phyloP scores from a whole-genome alignment of 2,888 invertebrate species.

The Aporophyla nigra region DNA sequence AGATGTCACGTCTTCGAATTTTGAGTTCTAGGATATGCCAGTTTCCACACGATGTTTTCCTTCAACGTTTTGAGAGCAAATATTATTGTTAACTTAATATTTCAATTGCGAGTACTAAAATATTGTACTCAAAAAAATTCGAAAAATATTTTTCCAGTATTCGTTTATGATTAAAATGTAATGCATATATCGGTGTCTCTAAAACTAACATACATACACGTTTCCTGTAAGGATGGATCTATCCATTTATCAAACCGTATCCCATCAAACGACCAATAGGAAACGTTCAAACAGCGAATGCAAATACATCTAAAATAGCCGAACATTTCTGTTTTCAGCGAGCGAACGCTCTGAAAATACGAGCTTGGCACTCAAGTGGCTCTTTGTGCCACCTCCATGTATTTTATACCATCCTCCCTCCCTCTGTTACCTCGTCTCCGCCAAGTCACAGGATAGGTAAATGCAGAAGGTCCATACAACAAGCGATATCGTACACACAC shows the following conservation, averaged over 20 bases:
- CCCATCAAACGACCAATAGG: neutral
- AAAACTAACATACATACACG: neutral
- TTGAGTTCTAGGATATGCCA: no score
- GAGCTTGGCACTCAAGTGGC: conserved; percentile 33
- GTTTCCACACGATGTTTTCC: no score
- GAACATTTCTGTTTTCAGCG: conserved; percentile 33
- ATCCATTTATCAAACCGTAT: conserved; percentile 1
- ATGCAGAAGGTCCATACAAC: neutral
- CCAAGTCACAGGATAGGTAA: neutral
- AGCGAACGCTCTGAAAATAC: conserved; percentile 36
- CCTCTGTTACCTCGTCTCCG: conserved; percentile 3
- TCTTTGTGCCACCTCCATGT: conserved; percentile 40
- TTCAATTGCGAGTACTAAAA: no score
- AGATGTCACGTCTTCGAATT: no score
- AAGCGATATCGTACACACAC: neutral
- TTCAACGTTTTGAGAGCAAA: no score
- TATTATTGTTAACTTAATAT: no score
- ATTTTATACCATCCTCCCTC: neutral
- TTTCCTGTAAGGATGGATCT: neutral
- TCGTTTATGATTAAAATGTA: no score
- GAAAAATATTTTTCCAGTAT: no score
- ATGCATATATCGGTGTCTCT: neutral
- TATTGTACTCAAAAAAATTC: no score
- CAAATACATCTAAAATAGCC: conserved; percentile 20
- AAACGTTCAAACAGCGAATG: conserved; percentile 6